Base-by-base conservation (phyloP, 2,113 vertebrate species). In the Urocynchramus pylzowi region DNA sequence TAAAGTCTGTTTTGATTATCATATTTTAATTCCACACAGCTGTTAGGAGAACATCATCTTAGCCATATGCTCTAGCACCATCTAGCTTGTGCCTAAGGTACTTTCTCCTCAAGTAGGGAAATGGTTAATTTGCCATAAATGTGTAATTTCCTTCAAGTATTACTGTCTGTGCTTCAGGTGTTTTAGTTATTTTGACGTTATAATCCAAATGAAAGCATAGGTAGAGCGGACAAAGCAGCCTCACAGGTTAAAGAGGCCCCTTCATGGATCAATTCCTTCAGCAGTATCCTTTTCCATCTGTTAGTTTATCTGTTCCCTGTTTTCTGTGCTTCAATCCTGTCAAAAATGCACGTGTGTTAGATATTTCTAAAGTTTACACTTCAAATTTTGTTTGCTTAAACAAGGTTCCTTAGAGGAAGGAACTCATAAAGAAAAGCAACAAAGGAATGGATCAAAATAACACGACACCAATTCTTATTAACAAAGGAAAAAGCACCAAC, bases 71-170 rank as follows among this genome's bases (percentile, higher is more conserved):
- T 96, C 70, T 96, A 92, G 95, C 96, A 94, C 96, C 96, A 97
- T 87, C 96, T 97, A 97, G 96, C 96, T 94, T 87, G 77, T 30
- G 22, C 47, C 65, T 82, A 27, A 42, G 61, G 92, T 78, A 35
- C 31, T 93, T 90, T 64, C 68, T 84, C 50, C 39, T 52, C 53
- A 42, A 85, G 67, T 4, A 23, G 41, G 33, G 22, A 80, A 77
- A 74, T 30, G 28, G 21, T 45, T 39, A 45, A 59, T 59, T 35
- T 53, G 31, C 35, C 20, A 35, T 44, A 30, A 65, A 53, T 6
- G 5, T 13, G 8, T 33, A 1, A 15, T 45, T 95, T 87, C 44
- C 42, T 84, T 65, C 28, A 80, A 83, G 17, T 42, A 54, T 14
- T 13, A 47, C 24, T 31, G 7, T 10, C 59, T 37, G 39, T 60